Conservation (phyloP, 2,113 vertebrate species). For the Lasiurus borealis region DNA sequence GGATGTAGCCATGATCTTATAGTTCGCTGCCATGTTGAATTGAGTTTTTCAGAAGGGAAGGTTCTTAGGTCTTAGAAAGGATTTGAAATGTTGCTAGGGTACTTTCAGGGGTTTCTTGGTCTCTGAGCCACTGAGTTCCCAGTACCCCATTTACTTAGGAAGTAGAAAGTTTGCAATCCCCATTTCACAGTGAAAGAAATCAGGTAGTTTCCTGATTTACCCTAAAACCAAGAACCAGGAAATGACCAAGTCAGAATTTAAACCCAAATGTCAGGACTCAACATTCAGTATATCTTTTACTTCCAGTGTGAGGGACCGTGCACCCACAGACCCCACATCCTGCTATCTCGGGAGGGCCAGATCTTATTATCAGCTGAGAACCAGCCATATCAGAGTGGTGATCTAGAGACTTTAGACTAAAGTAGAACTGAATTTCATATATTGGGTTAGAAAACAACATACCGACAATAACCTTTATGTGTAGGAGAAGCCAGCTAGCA, state of each 20-base stretch:
- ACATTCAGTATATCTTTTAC: not conserved
- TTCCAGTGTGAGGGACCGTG: not conserved
- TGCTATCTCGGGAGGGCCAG: not conserved
- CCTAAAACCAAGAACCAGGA: not conserved
- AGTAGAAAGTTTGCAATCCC: not conserved
- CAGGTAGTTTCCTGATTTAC: not conserved
- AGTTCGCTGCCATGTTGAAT: not conserved
- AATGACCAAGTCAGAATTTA: not conserved
- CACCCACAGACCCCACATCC: too few relatives aligned
- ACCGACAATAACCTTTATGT: not conserved
- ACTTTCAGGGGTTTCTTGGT: not conserved
- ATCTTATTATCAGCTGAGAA: not conserved
- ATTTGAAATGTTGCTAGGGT: not conserved
- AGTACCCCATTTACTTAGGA: not conserved
- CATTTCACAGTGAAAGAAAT: not conserved
- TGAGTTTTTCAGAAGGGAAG: not conserved
- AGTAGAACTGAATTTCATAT: not conserved
- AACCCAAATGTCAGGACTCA: not conserved
- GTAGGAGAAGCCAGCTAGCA: not conserved
- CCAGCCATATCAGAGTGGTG: not conserved
- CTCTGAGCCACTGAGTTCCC: not conserved
- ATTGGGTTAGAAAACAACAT: constrained; percentile 34
- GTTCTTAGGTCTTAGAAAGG: not conserved
- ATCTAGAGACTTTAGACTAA: constrained; percentile 1
- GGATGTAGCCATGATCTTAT: constrained; percentile 3